These are phyloP conservation scores for Polymixis lichenea DNA, from an alignment of 2,888 invertebrate genomes.

Conservation along the genomic window DNA sequence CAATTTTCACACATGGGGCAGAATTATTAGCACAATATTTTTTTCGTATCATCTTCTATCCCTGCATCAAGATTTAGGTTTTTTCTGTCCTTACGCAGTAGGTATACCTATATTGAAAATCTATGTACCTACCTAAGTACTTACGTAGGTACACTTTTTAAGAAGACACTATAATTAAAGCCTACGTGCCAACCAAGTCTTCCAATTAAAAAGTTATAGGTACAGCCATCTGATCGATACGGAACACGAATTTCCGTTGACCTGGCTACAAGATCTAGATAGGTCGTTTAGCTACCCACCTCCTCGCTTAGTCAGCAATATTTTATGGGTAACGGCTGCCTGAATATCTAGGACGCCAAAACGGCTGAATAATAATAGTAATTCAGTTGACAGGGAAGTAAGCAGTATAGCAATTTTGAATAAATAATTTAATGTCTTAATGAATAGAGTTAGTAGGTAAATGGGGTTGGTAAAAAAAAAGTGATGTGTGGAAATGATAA, in stretches of 20 bases:
- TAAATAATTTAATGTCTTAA: not conserved
- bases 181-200: conserved; percentile 9
- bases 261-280: conserved; percentile 52
- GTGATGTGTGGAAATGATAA: not conserved
- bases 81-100: not conserved
- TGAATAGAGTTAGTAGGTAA: not conserved
- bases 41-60: not conserved
- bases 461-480: not conserved
- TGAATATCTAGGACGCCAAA: conserved; percentile 30
- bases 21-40: not conserved
- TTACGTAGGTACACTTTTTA: not conserved
- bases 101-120: not conserved
- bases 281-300: conserved; percentile 36
- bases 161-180: not conserved
- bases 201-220: conserved; percentile 52
- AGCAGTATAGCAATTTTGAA: not conserved
- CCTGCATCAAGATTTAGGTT: not conserved
- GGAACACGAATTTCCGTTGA: conserved; percentile 43
- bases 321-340: conserved; percentile 43
- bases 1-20: not conserved
- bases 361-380: conserved; percentile 20
- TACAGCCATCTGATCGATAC: conserved; percentile 18
- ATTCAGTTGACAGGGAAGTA: not conserved
- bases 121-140: not conserved
- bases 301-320: conserved; percentile 40